A percentile compares a stretch with the other conserved stretches of the same genome.
Conservation (phyloP, 92 coral and sea anemone species). For the Siderastrea siderea region DNA sequence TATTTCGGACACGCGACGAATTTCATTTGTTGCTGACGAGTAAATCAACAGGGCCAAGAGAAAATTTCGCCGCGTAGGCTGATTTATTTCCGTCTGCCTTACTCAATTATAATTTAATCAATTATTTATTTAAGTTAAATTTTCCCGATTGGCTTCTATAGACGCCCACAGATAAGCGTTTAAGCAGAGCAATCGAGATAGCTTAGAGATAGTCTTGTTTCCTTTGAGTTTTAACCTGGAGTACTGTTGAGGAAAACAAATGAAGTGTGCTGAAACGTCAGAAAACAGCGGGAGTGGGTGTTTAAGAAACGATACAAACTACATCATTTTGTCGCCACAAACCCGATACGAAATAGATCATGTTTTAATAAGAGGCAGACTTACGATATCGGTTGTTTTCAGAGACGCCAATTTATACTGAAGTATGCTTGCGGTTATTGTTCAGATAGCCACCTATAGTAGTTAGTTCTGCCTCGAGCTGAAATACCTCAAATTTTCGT, state of each 20-base stretch:
- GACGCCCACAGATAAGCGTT: not conserved
- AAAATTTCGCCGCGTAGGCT: not conserved
- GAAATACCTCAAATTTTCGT: not conserved
- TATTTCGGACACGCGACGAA: not conserved
- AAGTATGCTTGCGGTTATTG: no score
- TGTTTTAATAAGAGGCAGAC: no score
- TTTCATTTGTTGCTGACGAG: not conserved
- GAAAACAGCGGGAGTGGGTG: constrained; percentile 1
- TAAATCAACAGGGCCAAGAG: not conserved
- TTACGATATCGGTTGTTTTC: no score
- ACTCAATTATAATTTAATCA: constrained; percentile 9
- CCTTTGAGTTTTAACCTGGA: not conserved
- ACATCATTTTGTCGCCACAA: not conserved
- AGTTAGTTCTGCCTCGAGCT: no score
- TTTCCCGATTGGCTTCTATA: not conserved
- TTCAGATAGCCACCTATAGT: no score
- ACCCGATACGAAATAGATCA: no score
- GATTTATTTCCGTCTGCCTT: not conserved
- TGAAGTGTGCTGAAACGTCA: not conserved
- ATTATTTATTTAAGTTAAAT: not conserved
- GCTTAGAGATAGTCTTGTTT: not conserved
- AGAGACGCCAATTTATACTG: no score
- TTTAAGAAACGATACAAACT: not conserved
- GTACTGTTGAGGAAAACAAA: not conserved
- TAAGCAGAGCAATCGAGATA: not conserved